Conservation (phyloP, 2,113 vertebrate species). For the Butorides virescens region DNA sequence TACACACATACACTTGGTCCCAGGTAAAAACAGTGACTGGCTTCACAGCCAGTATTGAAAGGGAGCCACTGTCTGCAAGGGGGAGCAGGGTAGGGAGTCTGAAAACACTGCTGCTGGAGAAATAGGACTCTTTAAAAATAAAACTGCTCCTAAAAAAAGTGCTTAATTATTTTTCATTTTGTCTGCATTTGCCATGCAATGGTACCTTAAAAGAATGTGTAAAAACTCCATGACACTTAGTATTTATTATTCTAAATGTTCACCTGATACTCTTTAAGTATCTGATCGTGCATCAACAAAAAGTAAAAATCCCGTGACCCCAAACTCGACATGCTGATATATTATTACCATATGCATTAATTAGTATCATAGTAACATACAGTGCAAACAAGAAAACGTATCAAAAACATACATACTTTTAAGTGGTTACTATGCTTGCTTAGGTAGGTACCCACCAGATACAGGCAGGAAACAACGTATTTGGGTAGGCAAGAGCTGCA, state of each 20-base stretch:
- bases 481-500: background rate
- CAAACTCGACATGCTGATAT: background rate
- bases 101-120: background rate
- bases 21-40: background rate
- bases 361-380: background rate
- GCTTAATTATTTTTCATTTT: background rate
- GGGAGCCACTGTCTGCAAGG: background rate
- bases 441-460: background rate
- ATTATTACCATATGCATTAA: background rate
- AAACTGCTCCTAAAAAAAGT: background rate
- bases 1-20: background rate
- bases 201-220: background rate
- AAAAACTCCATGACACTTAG: background rate
- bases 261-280: background rate
- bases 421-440: background rate
- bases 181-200: background rate
- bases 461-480: background rate
- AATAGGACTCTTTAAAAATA: background rate
- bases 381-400: background rate
- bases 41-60: background rate
- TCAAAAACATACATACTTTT: background rate
- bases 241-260: background rate
- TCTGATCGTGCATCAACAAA: fast-evolving
- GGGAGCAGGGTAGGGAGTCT: background rate
- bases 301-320: background rate